Evolutionary conservation across 2,113 vertebrate species (phyloP), one percentile per base, ranked within the genome.

Genomic region (Pontoporia blainvillei): DNA sequence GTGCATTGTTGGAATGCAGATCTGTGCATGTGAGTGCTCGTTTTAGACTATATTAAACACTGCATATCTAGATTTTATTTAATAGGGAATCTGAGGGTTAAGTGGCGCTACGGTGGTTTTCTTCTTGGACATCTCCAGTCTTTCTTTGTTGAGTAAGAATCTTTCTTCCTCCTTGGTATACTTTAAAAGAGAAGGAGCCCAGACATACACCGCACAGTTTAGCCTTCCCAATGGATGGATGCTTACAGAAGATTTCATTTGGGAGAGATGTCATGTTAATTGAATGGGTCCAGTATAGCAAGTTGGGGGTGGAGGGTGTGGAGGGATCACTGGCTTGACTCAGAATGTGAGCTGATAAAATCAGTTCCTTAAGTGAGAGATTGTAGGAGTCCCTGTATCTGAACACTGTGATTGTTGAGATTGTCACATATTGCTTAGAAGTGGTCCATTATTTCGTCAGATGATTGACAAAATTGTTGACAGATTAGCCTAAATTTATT

Each of bases 141-240:
- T 96, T 96, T 97, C 86, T 97, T 97, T 98, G 86, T 97, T 97
- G 97, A 98, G 97, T 97, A 97, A 96, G 94, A 96, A 96, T 89
- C 91, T 98, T 98, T 98, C 94, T 95, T 94, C 94, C 57, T 64
- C 85, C 78, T 72, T 57, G 93, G 96, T 95, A 90, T 96, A 20
- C 73, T 21, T 76, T 21, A 34, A 76, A 76, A 21, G 73, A 49
- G 91, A 98, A 96, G 86, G 90, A 98, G 91, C 83, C 73, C 82
- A 81, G 31, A 61, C 31, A 12, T 27, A 69, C 52, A 62, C 54
- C 96, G 4, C 59, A 93, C 93, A 96, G 97, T 86, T 52, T 96
- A 49, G 86, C 67, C 78, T 97, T 83, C 61, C 96, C 7, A 83
- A 61, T 92, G 39, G 34, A 36, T 86, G 29, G 5, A 57, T 92